Conservation (phyloP, 2,888 invertebrate species). For the Eurytoma californica region DNA sequence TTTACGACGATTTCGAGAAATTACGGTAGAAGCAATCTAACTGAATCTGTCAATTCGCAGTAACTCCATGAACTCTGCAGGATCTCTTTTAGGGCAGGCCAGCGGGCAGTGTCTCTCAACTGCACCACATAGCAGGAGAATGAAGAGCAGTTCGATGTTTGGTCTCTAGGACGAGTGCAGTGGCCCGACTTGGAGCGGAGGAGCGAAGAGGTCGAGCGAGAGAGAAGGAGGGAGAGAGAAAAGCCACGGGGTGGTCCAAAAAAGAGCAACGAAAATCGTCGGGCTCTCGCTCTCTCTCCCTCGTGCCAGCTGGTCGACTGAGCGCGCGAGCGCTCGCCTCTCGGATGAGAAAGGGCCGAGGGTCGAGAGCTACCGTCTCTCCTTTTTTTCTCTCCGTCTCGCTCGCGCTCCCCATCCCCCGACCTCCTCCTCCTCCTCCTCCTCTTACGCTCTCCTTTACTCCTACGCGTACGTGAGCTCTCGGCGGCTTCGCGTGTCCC, state of each 20-base stretch:
- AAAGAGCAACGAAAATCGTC: constrained; percentile 49
- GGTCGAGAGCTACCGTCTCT: constrained; percentile 24
- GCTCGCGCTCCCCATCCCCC: neutral
- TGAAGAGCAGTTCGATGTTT: neutral
- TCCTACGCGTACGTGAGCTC: neutral
- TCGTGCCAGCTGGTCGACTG: constrained; percentile 48
- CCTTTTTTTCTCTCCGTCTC: neutral
- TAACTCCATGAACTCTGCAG: no score
- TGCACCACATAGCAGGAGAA: constrained; percentile 41
- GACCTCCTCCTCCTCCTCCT: constrained; percentile 21
- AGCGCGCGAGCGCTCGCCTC: neutral
- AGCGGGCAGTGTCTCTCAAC: constrained; percentile 66
- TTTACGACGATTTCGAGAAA: no score
- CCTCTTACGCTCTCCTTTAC: constrained; percentile 16
- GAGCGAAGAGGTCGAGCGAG: neutral
- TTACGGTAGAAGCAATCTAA: no score
- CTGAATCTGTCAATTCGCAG: no score
- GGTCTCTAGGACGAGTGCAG: constrained; percentile 36
- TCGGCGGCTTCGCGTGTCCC: neutral
- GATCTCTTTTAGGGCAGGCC: no score
- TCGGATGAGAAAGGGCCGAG: constrained; percentile 32
- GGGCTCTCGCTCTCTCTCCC: constrained; percentile 41
- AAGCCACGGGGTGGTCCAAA: constrained; percentile 54
- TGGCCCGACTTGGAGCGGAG: constrained; percentile 8
- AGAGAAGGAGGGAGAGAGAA: constrained; percentile 13